These are phyloP conservation scores for Sinocyclocheilus grahami DNA, from an alignment of 2,113 vertebrate genomes.

Conservation along the genomic window DNA sequence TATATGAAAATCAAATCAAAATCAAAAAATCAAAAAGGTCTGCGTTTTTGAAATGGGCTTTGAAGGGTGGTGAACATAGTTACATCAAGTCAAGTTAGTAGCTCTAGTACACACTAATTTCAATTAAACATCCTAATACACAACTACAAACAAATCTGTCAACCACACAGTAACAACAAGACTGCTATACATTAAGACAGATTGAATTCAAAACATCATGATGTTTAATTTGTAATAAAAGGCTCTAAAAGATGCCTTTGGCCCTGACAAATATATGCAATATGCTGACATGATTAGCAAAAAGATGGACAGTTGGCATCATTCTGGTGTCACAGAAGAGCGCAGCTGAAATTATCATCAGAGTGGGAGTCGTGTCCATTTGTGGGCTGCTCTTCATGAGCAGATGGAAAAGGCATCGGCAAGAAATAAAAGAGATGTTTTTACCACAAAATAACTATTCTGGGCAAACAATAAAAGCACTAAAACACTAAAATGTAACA, in stretches of 20 bases:
- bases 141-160: no score
- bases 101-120: no score
- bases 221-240: no score
- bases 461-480: background rate
- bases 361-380: background rate
- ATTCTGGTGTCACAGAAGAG: constrained; percentile 17
- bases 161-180: no score
- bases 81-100: no score
- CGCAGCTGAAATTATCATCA: constrained; percentile 22
- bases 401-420: constrained; percentile 2
- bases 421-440: background rate
- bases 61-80: no score
- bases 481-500: background rate
- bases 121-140: no score
- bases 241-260: no score
- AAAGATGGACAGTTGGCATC: background rate
- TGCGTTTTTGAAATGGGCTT: background rate
- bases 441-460: background rate
- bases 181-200: no score
- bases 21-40: no score
- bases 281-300: background rate
- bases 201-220: no score
- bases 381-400: constrained; percentile 1
- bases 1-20: background rate
- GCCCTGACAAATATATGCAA: background rate